Evolutionary conservation across 2,888 invertebrate species (phyloP).

Genomic region (Lasioglossum calceatum): DNA sequence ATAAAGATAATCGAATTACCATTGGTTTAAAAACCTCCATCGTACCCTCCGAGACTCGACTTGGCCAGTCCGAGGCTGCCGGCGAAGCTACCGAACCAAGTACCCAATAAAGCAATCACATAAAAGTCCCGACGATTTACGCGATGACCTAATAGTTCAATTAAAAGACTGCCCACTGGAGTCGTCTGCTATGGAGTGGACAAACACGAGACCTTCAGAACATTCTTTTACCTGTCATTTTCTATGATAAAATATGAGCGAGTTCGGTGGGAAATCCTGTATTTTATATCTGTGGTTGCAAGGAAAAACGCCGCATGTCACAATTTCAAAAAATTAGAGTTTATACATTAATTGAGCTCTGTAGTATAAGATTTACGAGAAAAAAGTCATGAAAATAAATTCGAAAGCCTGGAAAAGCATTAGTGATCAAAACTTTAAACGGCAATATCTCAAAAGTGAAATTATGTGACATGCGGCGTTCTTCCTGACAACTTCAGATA

Average conservation of each 20-base stretch:
- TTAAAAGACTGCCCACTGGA: constrained; percentile 1
- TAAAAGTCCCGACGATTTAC: neutral
- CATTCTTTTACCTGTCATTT: neutral
- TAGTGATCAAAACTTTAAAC: no score
- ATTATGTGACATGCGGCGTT: no score
- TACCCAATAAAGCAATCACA: neutral
- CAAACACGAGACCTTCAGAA: neutral
- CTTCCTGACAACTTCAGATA: no score
- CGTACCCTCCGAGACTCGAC: neutral
- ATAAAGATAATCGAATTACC: constrained; percentile 1
- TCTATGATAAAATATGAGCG: neutral
- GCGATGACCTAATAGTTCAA: neutral
- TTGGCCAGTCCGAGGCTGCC: neutral
- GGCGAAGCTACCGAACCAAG: neutral
- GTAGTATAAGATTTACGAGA: no score
- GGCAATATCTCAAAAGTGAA: no score
- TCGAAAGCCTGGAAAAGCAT: no score
- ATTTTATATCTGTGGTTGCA: no score
- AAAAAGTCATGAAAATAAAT: no score
- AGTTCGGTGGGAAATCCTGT: neutral
- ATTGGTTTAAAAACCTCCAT: neutral
- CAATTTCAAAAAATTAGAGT: no score
- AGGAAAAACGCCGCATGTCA: no score
- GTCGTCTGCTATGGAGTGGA: neutral
- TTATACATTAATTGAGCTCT: no score